Base-by-base conservation (phyloP, 2,888 invertebrate species). In the Chymomyza procnemis region DNA sequence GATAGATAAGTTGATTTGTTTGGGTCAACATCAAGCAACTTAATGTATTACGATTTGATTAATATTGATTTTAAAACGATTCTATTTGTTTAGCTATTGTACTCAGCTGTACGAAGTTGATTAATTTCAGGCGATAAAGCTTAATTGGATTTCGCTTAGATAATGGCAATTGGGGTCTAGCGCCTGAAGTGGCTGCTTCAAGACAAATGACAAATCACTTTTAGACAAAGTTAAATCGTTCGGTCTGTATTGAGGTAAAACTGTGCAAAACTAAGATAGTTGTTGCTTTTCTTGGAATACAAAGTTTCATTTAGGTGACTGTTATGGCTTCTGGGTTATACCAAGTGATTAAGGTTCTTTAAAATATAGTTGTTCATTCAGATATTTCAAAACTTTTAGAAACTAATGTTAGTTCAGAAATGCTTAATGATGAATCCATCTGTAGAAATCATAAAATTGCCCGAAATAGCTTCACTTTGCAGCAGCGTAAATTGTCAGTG, bases 81-180 rank as follows among this genome's bases (percentile, higher is more conserved):
- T 84, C 69, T 84, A 55, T 88, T 88, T 88, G 81, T 80, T 75
- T 55, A 88, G 89, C 84, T 73, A 83, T 88, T 87, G 88, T 88
- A 81, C 80, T 71, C 74, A 75, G 80, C 87, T 88, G 88, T 88
- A 78, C 57, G 60, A 26, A 30, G 22, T 78, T 83, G 83, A 83
- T 83, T 86, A 86, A 86, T 83, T 81, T 84, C 68, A 80, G 85
- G 79, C 72, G 86, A 86, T 85, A 85, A 84, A 82, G 78, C 84
- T 83, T 85, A 85, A 82, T 85, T 85, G 76, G 81, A 78, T 88
- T 79, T 85, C 64, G 81, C 81, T 75, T 76, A 82, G 82, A 82
- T 82, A 82, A 77, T 79, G 66, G 57, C 46, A 65, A 68, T 60
- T 61, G 58, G 66, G 61, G 74, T 66, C 63, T 76, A 74, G 66